A percentile compares a stretch with the other conserved stretches of the same genome.
phyloP scores from a whole-genome alignment of 2,113 vertebrate species.

The Solea senegalensis region DNA sequence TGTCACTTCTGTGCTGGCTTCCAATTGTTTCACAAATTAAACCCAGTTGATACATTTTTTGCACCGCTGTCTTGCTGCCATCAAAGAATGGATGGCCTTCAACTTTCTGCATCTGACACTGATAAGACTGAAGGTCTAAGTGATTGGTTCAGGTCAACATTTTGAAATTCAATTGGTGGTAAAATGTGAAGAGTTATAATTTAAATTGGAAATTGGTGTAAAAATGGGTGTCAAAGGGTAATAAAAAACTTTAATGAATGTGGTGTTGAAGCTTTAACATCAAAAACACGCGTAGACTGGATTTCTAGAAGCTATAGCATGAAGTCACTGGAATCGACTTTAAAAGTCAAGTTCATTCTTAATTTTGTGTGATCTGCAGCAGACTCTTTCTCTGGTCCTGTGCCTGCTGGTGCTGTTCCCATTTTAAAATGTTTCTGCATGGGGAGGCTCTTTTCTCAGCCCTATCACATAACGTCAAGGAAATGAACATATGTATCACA shows the following conservation, averaged over 20 bases:
- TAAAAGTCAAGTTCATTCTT: slow-evolving; percentile 18
- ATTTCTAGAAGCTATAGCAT: neutral
- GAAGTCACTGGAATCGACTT: neutral
- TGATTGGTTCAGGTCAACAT: neutral
- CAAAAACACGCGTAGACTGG: neutral
- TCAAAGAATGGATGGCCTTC: neutral
- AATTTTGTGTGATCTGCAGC: slow-evolving; percentile 39
- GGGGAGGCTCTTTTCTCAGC: slow-evolving; percentile 25
- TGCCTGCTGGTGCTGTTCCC: slow-evolving; percentile 49
- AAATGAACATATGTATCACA: slow-evolving; percentile 9
- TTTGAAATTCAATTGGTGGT: too few species aligned
- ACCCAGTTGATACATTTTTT: neutral
- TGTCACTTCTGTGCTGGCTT: neutral
- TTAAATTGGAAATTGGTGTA: neutral
- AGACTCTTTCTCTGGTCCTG: slow-evolving; percentile 38
- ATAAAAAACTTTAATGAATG: neutral
- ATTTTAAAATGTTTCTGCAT: slow-evolving; percentile 43
- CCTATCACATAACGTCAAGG: slow-evolving; percentile 1
- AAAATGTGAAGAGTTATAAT: neutral
- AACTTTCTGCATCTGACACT: neutral
- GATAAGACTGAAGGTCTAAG: neutral
- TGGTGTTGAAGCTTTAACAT: neutral
- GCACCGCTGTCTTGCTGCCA: neutral
- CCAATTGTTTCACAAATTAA: neutral
- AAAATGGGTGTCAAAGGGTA: neutral